A percentile compares a stretch with the other conserved stretches of the same genome.
These are phyloP conservation scores for Elymnias hypermnestra DNA, from an alignment of 1,140 invertebrate genomes.

Conservation along the genomic window DNA sequence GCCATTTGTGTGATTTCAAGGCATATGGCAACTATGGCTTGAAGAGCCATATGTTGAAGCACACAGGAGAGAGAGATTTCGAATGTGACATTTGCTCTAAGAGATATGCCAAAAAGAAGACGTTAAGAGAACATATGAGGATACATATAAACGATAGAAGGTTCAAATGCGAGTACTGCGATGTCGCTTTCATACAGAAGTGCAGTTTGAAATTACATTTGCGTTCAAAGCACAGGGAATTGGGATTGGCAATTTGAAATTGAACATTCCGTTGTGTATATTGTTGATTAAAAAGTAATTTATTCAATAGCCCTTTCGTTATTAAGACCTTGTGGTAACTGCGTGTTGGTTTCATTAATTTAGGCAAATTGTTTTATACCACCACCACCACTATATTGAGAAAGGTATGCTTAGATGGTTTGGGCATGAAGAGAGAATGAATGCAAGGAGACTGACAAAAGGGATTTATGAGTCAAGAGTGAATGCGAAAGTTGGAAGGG, in stretches of 20 bases:
- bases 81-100: constrained; percentile 80
- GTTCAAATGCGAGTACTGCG: constrained; percentile 26
- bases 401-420: no score
- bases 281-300: no score
- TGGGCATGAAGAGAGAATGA: no score
- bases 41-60: constrained; percentile 59
- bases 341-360: no score
- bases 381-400: no score
- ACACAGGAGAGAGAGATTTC: constrained; percentile 83
- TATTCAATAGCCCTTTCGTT: no score
- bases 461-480: no score
- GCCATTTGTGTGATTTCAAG: constrained; percentile 24
- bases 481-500: no score
- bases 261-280: no score
- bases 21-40: constrained; percentile 13
- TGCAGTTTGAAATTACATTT: constrained; percentile 26
- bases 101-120: constrained; percentile 70
- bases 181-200: constrained; percentile 28
- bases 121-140: constrained; percentile 69
- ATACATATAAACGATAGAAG: constrained; percentile 60
- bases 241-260: neutral
- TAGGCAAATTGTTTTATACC: no score
- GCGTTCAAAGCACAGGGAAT: constrained; percentile 21
- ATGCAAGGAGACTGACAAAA: no score
- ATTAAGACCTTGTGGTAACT: no score